These are phyloP conservation scores for Rhopalosiphum nymphaeae DNA, from an alignment of 2,888 invertebrate genomes.

Conservation along the genomic window DNA sequence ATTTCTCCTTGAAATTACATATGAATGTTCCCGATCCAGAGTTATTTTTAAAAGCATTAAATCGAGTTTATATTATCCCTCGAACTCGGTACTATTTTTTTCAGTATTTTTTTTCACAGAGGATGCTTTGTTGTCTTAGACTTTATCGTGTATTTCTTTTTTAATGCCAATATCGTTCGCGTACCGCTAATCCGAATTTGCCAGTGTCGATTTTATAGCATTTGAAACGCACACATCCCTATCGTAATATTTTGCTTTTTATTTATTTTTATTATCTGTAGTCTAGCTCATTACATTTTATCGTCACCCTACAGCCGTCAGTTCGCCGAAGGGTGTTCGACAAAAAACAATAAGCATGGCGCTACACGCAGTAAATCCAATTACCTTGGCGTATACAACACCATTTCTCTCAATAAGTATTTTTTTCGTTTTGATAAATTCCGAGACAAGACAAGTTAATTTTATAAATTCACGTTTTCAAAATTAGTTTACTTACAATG, in stretches of 20 bases:
- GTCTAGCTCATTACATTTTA: slow-evolving; percentile 56
- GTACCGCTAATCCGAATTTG: slow-evolving; percentile 45
- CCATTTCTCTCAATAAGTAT: slow-evolving; percentile 50
- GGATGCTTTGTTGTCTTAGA: not conserved
- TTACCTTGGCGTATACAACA: slow-evolving; percentile 22
- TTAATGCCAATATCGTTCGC: slow-evolving; percentile 36
- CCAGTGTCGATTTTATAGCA: slow-evolving; percentile 34
- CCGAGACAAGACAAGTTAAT: not conserved
- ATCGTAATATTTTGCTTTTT: slow-evolving; percentile 33
- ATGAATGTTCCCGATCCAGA: not conserved
- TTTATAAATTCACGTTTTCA: slow-evolving; percentile 11
- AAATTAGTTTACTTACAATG: slow-evolving; percentile 19
- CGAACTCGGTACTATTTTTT: not conserved
- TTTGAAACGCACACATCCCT: not conserved
- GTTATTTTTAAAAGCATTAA: slow-evolving; percentile 31
- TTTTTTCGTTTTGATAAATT: slow-evolving; percentile 40
- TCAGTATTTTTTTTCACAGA: not conserved
- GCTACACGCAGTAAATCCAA: slow-evolving; percentile 49
- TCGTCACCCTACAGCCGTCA: slow-evolving; percentile 9
- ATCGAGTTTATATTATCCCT: slow-evolving; percentile 27
- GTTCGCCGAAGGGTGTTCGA: not conserved
- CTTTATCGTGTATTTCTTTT: slow-evolving; percentile 28
- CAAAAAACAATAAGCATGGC: slow-evolving; percentile 52
- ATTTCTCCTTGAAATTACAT: not conserved
- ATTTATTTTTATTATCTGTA: slow-evolving; percentile 46